A percentile compares a stretch with the other conserved stretches of the same genome.
These are phyloP conservation scores for Spea hammondii DNA, from an alignment of 2,797 vertebrate genomes.

Conservation along the genomic window DNA sequence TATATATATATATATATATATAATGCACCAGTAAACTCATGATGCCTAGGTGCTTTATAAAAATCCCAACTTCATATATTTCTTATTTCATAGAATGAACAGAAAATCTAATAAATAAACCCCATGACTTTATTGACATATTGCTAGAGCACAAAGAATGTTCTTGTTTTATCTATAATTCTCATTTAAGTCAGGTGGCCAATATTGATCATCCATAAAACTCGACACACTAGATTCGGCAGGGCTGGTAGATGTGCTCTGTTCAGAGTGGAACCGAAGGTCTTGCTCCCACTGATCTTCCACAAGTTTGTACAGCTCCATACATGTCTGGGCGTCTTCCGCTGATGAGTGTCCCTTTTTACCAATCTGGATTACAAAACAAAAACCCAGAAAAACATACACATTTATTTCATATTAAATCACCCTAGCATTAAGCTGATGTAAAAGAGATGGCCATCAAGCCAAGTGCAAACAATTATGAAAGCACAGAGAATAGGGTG, in stretches of 20 bases:
- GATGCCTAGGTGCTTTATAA: too few species aligned
- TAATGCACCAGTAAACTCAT: too few species aligned
- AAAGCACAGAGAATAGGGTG: too few species aligned
- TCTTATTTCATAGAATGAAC: too few species aligned
- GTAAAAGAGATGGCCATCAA: too few species aligned
- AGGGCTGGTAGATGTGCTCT: conserved; percentile 48
- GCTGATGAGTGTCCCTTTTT: conserved; percentile 83
- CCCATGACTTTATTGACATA: too few species aligned
- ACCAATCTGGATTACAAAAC: conserved; percentile 65
- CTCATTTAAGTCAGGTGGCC: conserved; percentile 74
- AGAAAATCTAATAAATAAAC: too few species aligned
- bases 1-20: too few species aligned
- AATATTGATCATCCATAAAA: conserved; percentile 91
- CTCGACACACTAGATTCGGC: conserved; percentile 56
- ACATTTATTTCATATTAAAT: background rate
- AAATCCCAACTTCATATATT: too few species aligned
- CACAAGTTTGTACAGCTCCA: conserved; percentile 93
- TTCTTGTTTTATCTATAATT: conserved; percentile 57
- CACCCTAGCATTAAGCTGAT: too few species aligned
- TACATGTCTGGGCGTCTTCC: conserved; percentile 82
- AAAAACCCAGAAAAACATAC: conserved; percentile 59
- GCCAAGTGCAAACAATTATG: too few species aligned
- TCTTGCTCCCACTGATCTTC: conserved; percentile 81
- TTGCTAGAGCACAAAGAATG: too few species aligned
- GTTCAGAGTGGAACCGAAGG: conserved; percentile 52